These are phyloP conservation scores for Campodea augens DNA, from an alignment of 1,140 invertebrate genomes.

Conservation along the genomic window DNA sequence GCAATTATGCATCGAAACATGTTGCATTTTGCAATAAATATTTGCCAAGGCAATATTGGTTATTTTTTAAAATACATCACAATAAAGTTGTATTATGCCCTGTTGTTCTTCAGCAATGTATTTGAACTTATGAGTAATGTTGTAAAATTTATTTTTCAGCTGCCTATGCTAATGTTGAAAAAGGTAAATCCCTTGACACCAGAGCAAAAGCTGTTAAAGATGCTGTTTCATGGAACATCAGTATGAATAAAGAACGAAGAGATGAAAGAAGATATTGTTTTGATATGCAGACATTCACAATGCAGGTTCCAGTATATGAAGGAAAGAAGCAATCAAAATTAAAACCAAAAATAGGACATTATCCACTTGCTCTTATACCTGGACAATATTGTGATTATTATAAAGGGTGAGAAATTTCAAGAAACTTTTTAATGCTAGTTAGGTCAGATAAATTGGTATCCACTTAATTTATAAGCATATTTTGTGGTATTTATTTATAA, in stretches of 20 bases:
- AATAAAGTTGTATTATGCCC: too few relatives aligned
- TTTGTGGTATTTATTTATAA: too few relatives aligned
- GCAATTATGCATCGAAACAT: too few relatives aligned
- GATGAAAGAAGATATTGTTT: constrained; percentile 46
- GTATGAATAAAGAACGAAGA: constrained; percentile 52
- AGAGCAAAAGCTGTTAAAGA: constrained; percentile 70
- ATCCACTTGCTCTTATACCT: constrained; percentile 77
- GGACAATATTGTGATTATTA: constrained; percentile 84
- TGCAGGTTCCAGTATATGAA: constrained; percentile 42
- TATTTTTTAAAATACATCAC: too few relatives aligned
- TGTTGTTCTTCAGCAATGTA: too few relatives aligned
- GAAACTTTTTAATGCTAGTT: too few relatives aligned
- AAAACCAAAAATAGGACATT: constrained; percentile 40
- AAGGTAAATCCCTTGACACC: constrained; percentile 39
- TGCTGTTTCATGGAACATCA: constrained; percentile 69
- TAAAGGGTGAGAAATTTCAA: constrained; percentile 32
- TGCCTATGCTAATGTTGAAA: constrained; percentile 28
- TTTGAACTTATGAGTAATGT: neutral
- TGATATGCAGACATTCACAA: constrained; percentile 53
- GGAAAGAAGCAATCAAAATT: constrained; percentile 26
- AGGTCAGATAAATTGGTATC: too few relatives aligned
- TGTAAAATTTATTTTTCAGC: constrained; percentile 4
- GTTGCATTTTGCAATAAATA: too few relatives aligned
- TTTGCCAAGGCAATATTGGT: too few relatives aligned
- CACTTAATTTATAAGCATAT: too few relatives aligned